Percentiles rank a stretch among this genome's conserved stretches.
Conservation (phyloP, 1,140 invertebrate genomes). For the Ips typographus region DNA sequence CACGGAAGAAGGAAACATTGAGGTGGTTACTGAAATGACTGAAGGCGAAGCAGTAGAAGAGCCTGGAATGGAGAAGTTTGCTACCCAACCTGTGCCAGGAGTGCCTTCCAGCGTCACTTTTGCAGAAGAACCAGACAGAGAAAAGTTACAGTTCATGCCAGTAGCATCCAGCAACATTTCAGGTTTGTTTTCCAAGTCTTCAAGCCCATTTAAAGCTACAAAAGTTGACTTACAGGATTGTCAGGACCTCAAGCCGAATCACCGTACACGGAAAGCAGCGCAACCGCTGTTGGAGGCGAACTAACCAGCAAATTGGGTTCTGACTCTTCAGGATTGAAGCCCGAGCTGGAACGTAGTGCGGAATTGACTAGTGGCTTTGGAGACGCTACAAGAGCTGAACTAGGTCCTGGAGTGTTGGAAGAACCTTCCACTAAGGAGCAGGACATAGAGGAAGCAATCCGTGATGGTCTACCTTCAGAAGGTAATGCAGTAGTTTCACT, state of each 20-base stretch:
- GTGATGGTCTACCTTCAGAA: no score
- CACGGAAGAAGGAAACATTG: slow-evolving; percentile 43
- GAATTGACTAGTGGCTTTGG: slow-evolving; percentile 1
- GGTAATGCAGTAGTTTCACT: no score
- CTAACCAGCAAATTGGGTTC: slow-evolving; percentile 18
- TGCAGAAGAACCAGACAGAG: neutral
- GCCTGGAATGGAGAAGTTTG: slow-evolving; percentile 4
- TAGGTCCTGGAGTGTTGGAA: no score
- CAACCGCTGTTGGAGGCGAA: slow-evolving; percentile 6
- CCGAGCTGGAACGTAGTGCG: neutral
- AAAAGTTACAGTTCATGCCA: neutral
- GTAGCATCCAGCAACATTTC: slow-evolving; percentile 22
- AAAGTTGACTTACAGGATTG: neutral
- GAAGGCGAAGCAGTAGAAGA: neutral
- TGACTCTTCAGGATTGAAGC: slow-evolving; percentile 13
- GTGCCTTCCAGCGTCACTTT: no score
- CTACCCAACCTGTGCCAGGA: neutral
- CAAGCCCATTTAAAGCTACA: no score
- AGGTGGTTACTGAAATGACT: slow-evolving; percentile 36
- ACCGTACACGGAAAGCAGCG: neutral
- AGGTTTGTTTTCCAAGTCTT: neutral
- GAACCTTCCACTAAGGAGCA: no score
- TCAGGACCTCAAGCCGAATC: slow-evolving; percentile 23
- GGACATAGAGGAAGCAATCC: no score
- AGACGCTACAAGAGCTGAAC: no score